Percentiles rank a stretch among this genome's conserved stretches.
Conservation (phyloP, 2,797 vertebrate genomes). For the Cygnus olor region DNA sequence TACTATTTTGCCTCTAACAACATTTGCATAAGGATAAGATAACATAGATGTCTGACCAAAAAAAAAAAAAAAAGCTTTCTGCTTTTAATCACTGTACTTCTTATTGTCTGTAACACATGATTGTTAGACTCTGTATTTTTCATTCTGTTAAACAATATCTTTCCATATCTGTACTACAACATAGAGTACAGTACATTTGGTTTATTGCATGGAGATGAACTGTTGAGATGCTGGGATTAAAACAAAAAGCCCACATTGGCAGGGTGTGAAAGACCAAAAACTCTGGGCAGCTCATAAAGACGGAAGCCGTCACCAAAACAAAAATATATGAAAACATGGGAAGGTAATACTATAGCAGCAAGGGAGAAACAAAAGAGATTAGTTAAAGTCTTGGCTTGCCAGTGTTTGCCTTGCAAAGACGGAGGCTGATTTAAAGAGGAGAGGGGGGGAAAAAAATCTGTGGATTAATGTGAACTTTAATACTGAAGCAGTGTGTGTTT, state of each 20-base stretch:
- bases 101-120: neutral
- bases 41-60: neutral
- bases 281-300: neutral
- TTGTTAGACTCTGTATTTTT: neutral
- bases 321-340: neutral
- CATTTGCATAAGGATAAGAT: constrained; percentile 59
- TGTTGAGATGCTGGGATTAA: neutral
- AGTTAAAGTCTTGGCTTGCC: constrained; percentile 57
- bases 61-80: neutral
- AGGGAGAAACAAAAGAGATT: constrained; percentile 58
- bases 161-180: neutral
- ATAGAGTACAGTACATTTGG: neutral
- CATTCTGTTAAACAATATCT: neutral
- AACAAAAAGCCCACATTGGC: neutral
- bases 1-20: constrained; percentile 34
- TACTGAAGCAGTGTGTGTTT: constrained; percentile 78
- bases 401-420: constrained; percentile 68
- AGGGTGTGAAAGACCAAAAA: neutral
- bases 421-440: constrained; percentile 62
- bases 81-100: neutral
- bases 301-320: neutral
- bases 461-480: constrained; percentile 77
- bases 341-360: constrained; percentile 20
- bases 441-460: neutral
- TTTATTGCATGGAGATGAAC: neutral